Evolutionary conservation across 2,797 vertebrate genomes (phyloP), one percentile per base, ranked within the genome.

Genomic region (Tauraco hartlaubi): DNA sequence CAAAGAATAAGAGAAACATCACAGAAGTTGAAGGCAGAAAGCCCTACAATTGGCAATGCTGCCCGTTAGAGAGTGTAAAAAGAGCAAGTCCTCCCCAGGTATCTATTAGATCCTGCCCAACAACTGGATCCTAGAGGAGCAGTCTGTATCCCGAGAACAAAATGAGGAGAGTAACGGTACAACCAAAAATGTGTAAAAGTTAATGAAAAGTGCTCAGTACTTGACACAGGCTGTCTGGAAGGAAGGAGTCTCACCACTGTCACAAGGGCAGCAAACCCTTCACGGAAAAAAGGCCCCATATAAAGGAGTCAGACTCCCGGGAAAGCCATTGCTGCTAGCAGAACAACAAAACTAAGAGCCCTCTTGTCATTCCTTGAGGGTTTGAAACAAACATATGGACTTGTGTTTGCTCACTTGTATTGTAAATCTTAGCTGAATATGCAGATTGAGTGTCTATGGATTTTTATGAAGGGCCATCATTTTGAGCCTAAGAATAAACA

Each of bases 401-500:
- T 56, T 58, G 1, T 41, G 48, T 81, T 95, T 93, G 54, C 51
- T 82, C 71, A 73, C 25, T 79, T 73, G 39, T 25, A 62, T 18
- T 66, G 51, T 5, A 2, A 90, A 35, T 63, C 68, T 80, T 56
- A 37, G 41, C 58, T 75, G 51, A 92, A 88, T 48, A 72, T 33
- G 62, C 76, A 92, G 66, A 76, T 51, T 43, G 46, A 83, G 9
- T 3, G 8, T 52, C 52, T 83, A 41, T 9, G 15, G 52, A 90
- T 81, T 90, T 95, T 93, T 92, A 92, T 76, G 76, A 88, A 77
- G 77, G 46, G 35, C 54, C 69, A 81, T 84, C 4, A 73, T 93
- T 94, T 96, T 69, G 31, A 69, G 31, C 25, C 46, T 72, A 92
- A 85, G 61, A 93, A 95, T 93, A 96, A 90, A 87, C 49, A 88